These are phyloP conservation scores for Dasyornis broadbenti DNA, from an alignment of 2,113 vertebrate species.

Conservation along the genomic window DNA sequence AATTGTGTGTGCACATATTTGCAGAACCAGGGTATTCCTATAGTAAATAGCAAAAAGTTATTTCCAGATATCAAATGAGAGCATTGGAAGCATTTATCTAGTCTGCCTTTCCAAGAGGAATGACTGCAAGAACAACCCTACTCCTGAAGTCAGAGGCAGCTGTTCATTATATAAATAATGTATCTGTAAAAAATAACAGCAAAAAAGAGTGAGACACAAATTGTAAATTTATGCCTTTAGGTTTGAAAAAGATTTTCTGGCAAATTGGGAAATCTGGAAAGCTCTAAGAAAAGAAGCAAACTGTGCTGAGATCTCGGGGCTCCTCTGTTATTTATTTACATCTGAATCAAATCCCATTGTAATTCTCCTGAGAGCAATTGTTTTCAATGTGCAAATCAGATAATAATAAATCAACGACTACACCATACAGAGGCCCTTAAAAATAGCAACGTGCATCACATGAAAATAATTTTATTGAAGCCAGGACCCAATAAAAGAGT, in stretches of 20 bases:
- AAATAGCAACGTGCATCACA: slow-evolving; percentile 17
- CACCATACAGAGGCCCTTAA: slow-evolving; percentile 7
- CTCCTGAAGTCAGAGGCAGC: neutral
- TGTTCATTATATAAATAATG: neutral
- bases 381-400: slow-evolving; percentile 59
- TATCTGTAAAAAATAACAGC: neutral
- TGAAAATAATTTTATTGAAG: slow-evolving; percentile 34
- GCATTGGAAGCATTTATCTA: neutral
- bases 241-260: slow-evolving; percentile 21
- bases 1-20: neutral
- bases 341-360: slow-evolving; percentile 27
- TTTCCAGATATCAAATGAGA: neutral
- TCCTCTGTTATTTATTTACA: slow-evolving; percentile 59
- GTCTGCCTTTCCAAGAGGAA: neutral
- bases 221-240: neutral
- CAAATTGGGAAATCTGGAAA: neutral
- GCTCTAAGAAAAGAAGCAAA: neutral
- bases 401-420: slow-evolving; percentile 53
- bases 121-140: neutral
- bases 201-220: neutral
- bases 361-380: slow-evolving; percentile 20
- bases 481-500: neutral
- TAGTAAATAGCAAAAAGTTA: neutral
- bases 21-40: neutral
- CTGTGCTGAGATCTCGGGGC: slow-evolving; percentile 4